Conservation (phyloP, 2,888 invertebrate species). For the Amphipoea oculea region DNA sequence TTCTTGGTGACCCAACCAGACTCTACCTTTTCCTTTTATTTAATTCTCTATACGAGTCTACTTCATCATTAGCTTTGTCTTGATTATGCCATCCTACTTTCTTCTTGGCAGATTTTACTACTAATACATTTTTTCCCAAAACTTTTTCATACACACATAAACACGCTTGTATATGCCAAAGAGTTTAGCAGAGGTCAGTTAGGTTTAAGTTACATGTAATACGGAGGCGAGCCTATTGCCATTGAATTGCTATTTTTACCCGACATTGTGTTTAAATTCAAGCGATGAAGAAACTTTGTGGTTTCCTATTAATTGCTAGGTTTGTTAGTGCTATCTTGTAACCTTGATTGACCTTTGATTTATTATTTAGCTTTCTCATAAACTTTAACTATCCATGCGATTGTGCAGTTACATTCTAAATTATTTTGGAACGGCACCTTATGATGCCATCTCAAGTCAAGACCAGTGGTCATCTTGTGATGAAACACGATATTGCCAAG, state of each 20-base stretch:
- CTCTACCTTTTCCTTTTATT: background rate
- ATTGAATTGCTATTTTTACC: no score
- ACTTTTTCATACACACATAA: background rate
- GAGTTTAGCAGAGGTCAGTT: background rate
- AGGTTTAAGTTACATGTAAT: no score
- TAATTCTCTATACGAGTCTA: background rate
- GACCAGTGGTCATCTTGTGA: conserved; percentile 52
- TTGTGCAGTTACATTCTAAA: conserved; percentile 52
- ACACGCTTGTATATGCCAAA: background rate
- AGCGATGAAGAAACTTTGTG: conserved; percentile 1
- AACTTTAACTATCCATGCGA: conserved; percentile 4
- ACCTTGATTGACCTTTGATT: conserved; percentile 21
- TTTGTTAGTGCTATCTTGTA: background rate
- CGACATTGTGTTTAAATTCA: background rate
- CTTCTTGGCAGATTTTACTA: background rate
- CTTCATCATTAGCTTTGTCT: background rate
- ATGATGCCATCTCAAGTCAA: conserved; percentile 30
- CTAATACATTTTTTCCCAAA: background rate
- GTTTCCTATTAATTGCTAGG: conserved; percentile 8
- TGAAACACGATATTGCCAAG: conserved; percentile 49
- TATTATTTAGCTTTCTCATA: conserved; percentile 36
- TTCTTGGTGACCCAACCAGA: background rate
- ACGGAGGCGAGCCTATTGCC: no score
- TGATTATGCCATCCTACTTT: background rate
- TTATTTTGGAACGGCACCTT: conserved; percentile 49